Percentiles rank a stretch among this genome's conserved stretches.
Conservation (phyloP, 2,113 vertebrate genomes). For the Lota lota region DNA sequence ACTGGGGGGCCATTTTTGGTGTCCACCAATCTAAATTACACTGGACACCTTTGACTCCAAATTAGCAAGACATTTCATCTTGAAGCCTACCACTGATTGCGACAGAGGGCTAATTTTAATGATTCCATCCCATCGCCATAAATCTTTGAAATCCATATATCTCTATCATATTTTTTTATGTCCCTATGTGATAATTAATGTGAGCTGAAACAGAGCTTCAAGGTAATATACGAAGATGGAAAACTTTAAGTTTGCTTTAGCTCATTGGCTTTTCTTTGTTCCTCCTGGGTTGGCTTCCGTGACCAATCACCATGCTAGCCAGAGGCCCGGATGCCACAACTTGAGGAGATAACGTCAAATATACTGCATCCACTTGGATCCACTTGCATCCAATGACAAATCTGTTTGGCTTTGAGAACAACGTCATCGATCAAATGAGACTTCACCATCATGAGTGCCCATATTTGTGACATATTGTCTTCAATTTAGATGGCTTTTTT, state of each 20-base stretch:
- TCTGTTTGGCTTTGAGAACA: no score
- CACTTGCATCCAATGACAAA: no score
- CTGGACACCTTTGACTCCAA: slow-evolving; percentile 35
- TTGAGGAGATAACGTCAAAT: no score
- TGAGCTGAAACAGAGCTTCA: slow-evolving; percentile 52
- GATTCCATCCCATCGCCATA: slow-evolving; percentile 52
- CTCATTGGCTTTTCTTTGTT: slow-evolving; percentile 32
- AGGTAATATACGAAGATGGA: slow-evolving; percentile 44
- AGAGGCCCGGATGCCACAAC: no score
- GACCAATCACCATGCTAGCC: not conserved
- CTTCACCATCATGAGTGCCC: no score
- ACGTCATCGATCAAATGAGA: no score
- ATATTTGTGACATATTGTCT: no score
- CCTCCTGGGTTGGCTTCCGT: slow-evolving; percentile 38
- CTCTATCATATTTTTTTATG: slow-evolving; percentile 23
- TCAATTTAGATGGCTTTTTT: no score
- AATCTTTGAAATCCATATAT: slow-evolving; percentile 7
- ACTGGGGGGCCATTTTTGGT: slow-evolving; percentile 27
- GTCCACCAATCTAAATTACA: slow-evolving; percentile 35
- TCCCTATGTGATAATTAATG: slow-evolving; percentile 59
- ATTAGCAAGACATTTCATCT: slow-evolving; percentile 47
- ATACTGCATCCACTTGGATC: no score
- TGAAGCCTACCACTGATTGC: slow-evolving; percentile 53
- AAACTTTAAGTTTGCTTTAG: slow-evolving; percentile 6
- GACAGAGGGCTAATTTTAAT: slow-evolving; percentile 64